A percentile compares a stretch with the other conserved stretches of the same genome.
phyloP scores from a whole-genome alignment of 2,888 invertebrate genomes.

The Eretmocerus hayati region DNA sequence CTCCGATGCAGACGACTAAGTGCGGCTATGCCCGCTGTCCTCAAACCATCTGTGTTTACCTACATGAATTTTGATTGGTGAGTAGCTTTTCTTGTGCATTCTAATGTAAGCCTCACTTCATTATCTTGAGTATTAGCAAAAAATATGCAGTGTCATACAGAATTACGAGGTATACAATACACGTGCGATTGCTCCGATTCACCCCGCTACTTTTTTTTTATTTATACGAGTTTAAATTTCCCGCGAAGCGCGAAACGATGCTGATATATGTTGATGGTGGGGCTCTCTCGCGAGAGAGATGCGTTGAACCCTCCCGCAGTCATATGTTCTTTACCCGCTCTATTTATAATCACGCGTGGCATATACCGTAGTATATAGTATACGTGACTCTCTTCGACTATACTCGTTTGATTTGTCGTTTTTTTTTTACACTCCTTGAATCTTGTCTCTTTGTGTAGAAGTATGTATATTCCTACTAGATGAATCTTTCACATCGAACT shows the following conservation, averaged over 20 bases:
- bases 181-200: background rate
- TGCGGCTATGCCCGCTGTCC: no score
- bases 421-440: background rate
- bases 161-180: no score
- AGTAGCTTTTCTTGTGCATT: no score
- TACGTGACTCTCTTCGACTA: no score
- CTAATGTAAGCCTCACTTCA: no score
- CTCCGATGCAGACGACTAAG: no score
- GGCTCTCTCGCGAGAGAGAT: conserved; percentile 7
- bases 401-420: no score
- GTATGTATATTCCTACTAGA: background rate
- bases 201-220: conserved; percentile 2
- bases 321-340: conserved; percentile 12
- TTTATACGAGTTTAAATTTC: conserved; percentile 12
- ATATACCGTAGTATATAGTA: no score
- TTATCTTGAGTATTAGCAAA: no score
- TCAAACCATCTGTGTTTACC: no score
- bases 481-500: background rate
- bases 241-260: conserved; percentile 12
- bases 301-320: conserved; percentile 19
- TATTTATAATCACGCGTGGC: conserved; percentile 7
- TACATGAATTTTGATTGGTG: no score
- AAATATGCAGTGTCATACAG: no score
- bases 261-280: conserved; percentile 5
- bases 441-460: background rate